Base-by-base conservation (phyloP, 1,140 invertebrate species). In the Drosophila kurseongensis region DNA sequence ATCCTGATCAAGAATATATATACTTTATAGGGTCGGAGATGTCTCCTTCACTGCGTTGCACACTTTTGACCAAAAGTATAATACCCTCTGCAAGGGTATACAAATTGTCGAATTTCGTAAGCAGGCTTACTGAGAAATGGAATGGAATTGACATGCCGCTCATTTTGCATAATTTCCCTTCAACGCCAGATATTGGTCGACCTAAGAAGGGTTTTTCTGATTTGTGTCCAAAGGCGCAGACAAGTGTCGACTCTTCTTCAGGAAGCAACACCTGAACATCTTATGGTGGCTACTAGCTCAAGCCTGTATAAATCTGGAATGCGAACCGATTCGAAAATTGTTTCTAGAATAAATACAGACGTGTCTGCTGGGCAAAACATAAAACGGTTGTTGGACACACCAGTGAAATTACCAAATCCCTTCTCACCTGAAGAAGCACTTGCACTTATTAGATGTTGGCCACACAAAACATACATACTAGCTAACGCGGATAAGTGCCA, bases 251-350 rank as follows among this genome's bases (percentile, higher is more conserved):
- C 23, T 23, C 23, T 8, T 32, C 7, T 32, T 32, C 7, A 18
- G 18, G 18, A 18, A 18, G 18, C 18, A 23, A 56, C 38, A 5
- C 42, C 9, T 42, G 54, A 56, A 41, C 18, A 56, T 5, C 10
- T 56, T 1, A 16, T 57, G 40, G 27, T 57, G 23, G 23, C 55
- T 16, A 29, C 40, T 6, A 44, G 40, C 10, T 42, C n/a, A 23
- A 57, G 27, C 6, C 29, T 57, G 38, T 57, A 57, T 42, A 44
- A 57, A 41, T 57, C 40, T 29, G 40, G 27, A 57, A 57, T 18
- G 40, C 55, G n/a, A 29, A 44, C 40, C 3, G 18, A 13, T 41
- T 29, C 14, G 36, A 57, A 57, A 41, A 29, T 56, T 16, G 38
- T 56, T 52, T 5, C 32, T 8, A 38, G 12, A 36, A 4, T 52